Base-by-base conservation (phyloP, 2,113 vertebrate species). In the Eudyptes chrysolophus region DNA sequence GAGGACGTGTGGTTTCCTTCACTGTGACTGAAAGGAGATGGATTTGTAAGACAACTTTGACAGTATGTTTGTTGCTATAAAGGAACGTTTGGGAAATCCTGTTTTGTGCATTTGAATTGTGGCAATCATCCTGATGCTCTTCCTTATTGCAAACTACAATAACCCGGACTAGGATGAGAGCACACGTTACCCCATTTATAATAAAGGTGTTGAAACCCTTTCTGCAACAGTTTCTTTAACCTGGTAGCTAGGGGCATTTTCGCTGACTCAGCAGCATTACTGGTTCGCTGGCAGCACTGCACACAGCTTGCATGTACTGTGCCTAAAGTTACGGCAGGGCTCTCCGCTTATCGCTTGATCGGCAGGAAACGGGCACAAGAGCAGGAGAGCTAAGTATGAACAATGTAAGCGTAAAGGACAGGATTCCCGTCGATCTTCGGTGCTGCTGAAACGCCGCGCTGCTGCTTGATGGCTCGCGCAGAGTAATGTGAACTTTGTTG, bases 401-500 rank as follows among this genome's bases (percentile, higher is more conserved):
- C 58, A 4, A 1, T 3, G 11, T 22, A 29, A 48, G 44, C 0
- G 0, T 44, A 24, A 84, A 32, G 58, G 42, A 7, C 21, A 26
- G 57, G 40, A 60, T 89, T 95, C 85, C 64, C 6, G 1, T 38
- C n/a, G 58, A 26, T 51, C 55, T 76, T 34, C 30, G 6, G 54
- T 1, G 40, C 32, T 29, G 34, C 13, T 38, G 40, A 85, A 58
- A 26, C 3, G 1, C 55, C 30, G 25, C 1, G 7, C 88, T 83
- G 78, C 46, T 51, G 26, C 57, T 92, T 7, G 8, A 20, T 29
- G 62, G 94, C 97, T 98, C 89, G 72, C 25, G 17, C 62, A 17
- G 87, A 90, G 86, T 78, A 81, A 90, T 2, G 80, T 55, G 93
- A 90, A 62, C 32, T 97, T 93, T 94, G 75, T 24, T 89, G 86